Evolutionary conservation across 2,797 vertebrate species (phyloP).

Genomic region (Glossophaga mutica): DNA sequence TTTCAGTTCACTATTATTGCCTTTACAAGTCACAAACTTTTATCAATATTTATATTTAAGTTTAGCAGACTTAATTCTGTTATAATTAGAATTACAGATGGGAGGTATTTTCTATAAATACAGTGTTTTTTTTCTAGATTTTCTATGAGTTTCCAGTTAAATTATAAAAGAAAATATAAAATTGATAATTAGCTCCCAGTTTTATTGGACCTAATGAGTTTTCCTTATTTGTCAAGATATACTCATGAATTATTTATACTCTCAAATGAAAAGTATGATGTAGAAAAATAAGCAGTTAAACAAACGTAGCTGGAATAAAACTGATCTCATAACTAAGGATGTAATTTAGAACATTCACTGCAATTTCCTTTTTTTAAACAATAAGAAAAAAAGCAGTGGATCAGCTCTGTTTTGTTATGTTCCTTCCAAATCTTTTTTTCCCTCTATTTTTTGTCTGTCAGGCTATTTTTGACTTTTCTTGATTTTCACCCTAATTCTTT

Average conservation of each 20-base stretch:
- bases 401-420: neutral
- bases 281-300: neutral
- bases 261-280: neutral
- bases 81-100: neutral
- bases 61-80: neutral
- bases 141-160: neutral
- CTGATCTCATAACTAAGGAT: neutral
- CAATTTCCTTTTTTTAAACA: neutral
- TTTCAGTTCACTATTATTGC: neutral
- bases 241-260: neutral
- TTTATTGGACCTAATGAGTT: neutral
- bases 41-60: neutral
- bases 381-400: neutral
- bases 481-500: neutral
- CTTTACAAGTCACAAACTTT: neutral
- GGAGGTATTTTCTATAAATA: neutral
- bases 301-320: neutral
- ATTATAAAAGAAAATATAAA: neutral
- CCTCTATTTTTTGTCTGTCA: neutral
- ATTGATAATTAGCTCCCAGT: neutral
- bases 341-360: neutral
- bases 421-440: neutral
- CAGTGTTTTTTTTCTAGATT: neutral
- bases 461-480: neutral
- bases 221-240: neutral